These are phyloP conservation scores for Fundulus diaphanus DNA, from an alignment of 2,797 vertebrate species.

Conservation along the genomic window DNA sequence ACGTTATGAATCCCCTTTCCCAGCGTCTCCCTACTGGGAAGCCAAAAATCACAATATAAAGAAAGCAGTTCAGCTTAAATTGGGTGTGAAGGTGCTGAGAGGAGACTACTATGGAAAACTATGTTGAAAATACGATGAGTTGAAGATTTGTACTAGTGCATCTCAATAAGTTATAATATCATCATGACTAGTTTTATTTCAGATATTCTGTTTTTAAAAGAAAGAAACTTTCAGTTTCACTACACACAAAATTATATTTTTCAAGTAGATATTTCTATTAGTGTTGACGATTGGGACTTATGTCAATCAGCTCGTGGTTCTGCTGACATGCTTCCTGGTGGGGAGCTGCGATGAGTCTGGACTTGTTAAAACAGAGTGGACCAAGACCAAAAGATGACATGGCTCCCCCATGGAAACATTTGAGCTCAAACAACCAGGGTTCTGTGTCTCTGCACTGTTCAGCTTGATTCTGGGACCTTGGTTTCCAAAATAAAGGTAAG, in stretches of 20 bases:
- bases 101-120: constrained; percentile 63
- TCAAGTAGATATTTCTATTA: background rate
- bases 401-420: background rate
- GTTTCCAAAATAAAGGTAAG: background rate
- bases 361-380: background rate
- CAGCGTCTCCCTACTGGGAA: constrained; percentile 48
- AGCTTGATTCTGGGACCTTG: background rate
- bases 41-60: constrained; percentile 45
- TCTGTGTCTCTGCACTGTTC: background rate
- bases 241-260: background rate
- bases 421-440: background rate
- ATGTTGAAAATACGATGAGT: constrained; percentile 71
- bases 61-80: constrained; percentile 54
- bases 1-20: constrained; percentile 63
- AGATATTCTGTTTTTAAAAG: background rate
- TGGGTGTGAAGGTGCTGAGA: constrained; percentile 76
- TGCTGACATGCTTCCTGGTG: background rate
- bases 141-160: constrained; percentile 42
- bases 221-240: background rate
- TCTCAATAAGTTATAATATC: background rate
- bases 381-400: background rate
- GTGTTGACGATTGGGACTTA: background rate
- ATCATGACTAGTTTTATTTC: background rate
- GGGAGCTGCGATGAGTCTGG: background rate
- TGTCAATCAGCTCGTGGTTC: background rate